Evolutionary conservation across 2,888 invertebrate genomes (phyloP).

Genomic region (Pristionchus entomophagus): DNA sequence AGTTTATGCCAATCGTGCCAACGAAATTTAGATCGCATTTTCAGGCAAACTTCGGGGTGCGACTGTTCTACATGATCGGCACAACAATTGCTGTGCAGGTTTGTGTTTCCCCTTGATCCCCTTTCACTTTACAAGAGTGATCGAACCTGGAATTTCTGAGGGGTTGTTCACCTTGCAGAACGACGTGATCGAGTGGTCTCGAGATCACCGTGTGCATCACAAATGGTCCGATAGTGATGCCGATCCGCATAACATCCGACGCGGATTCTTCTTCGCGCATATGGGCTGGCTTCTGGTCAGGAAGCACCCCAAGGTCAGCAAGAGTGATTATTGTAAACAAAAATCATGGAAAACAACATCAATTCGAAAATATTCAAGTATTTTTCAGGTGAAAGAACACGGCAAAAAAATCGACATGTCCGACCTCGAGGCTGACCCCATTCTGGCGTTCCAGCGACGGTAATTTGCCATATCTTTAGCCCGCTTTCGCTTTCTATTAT

Average conservation of each 20-base stretch:
- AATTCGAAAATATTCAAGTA: not conserved
- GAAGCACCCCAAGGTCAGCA: constrained; percentile 82
- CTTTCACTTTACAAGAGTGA: no score
- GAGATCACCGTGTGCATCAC: constrained; percentile 89
- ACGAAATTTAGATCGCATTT: no score
- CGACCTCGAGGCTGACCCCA: constrained; percentile 85
- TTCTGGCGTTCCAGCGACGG: constrained; percentile 90
- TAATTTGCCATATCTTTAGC: constrained; percentile 74
- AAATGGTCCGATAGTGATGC: constrained; percentile 94
- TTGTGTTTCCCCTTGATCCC: not conserved
- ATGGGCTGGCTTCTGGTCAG: constrained; percentile 90
- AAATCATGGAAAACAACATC: not conserved
- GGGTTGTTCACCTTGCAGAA: constrained; percentile 80
- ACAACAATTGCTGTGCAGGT: constrained; percentile 47
- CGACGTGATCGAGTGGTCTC: constrained; percentile 89
- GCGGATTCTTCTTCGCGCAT: constrained; percentile 94
- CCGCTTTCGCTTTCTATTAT: no score
- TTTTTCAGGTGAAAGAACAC: constrained; percentile 32
- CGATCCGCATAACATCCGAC: constrained; percentile 91
- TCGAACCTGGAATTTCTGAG: no score
- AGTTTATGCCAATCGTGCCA: not conserved
- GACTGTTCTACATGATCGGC: constrained; percentile 32
- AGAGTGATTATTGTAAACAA: not conserved
- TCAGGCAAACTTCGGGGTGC: constrained; percentile 43
- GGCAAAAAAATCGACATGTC: constrained; percentile 85